A percentile compares a stretch with the other conserved stretches of the same genome.
Conservation (phyloP, 2,888 invertebrate genomes). For the Latheticus oryzae region DNA sequence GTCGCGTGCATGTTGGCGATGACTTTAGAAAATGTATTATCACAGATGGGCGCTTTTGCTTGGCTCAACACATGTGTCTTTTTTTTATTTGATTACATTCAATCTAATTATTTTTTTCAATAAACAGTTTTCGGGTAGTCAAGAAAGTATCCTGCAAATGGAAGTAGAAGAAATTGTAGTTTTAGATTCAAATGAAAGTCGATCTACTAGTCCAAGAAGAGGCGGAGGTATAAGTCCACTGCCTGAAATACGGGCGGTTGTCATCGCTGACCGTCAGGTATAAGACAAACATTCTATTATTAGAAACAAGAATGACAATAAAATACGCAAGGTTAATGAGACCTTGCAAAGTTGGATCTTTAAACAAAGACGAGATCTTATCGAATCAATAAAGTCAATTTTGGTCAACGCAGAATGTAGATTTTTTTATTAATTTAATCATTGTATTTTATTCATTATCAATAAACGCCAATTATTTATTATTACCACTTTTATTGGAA, state of each 20-base stretch:
- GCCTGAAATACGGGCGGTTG: slow-evolving; percentile 63
- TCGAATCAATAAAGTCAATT: no score
- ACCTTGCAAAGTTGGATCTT: slow-evolving; percentile 19
- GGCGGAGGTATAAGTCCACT: slow-evolving; percentile 62
- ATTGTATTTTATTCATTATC: no score
- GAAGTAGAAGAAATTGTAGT: slow-evolving; percentile 71
- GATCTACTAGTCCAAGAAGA: slow-evolving; percentile 55
- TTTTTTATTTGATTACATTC: no score
- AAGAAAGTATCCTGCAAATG: slow-evolving; percentile 84
- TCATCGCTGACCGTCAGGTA: slow-evolving; percentile 59
- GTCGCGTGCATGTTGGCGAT: slow-evolving; percentile 21
- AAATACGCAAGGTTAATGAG: slow-evolving; percentile 21
- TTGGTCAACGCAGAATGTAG: no score
- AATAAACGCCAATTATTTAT: no score
- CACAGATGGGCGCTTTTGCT: slow-evolving; percentile 21
- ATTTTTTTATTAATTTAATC: no score
- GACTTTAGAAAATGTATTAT: slow-evolving; percentile 30
- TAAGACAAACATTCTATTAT: slow-evolving; percentile 32
- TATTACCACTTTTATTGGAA: no score
- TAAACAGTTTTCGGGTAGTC: slow-evolving; percentile 85
- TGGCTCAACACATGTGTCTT: no score
- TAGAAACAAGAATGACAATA: slow-evolving; percentile 19
- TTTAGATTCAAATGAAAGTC: slow-evolving; percentile 57
- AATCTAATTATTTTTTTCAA: slow-evolving; percentile 17
- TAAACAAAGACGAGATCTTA: slow-evolving; percentile 14